Evolutionary conservation across 2,888 invertebrate genomes (phyloP), one percentile per base, ranked within the genome.

Genomic region (Synanthedon formicaeformis): DNA sequence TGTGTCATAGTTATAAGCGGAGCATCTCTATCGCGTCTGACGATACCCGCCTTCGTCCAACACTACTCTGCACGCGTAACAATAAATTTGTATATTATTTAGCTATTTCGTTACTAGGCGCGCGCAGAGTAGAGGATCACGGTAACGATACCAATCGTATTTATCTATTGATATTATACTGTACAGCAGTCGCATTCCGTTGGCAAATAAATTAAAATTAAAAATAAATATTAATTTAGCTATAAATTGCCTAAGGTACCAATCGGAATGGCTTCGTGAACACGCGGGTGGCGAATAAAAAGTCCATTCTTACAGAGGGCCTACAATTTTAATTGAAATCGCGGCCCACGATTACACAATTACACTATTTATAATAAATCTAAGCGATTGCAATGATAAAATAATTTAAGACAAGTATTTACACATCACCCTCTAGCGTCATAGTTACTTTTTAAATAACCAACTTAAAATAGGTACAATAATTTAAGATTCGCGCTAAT

Each of bases 221-320:
- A 71, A 23, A 80, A 82, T 81, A 81, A 81, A 79, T 78, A 79
- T 77, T 78, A 75, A 85, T 84, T 85, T 82, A 81, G 78, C 85
- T 86, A 86, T 69, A 78, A 84, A 81, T 86, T 87, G 81, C 73
- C 86, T 87, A 87, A 76, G 76, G 75, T 81, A 87, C 87, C 80
- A 80, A 71, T 64, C 84, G 86, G 86, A 86, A 77, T 83, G 77
- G 76, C 81, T 83, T 76, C 58, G 84, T 87, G 87, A 87, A 87
- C 87, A 87, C 87, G 82, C 86, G 78, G 86, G 87, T 87, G 87
- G 87, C 81, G 73, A 81, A 76, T 82, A 78, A 82, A 79, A 81
- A 81, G 74, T 84, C 81, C 82, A 78, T 81, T 73, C 77, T 76
- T 75, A 79, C 75, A 73, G 65, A 65, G 72, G 78, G 81, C 75